Evolutionary conservation across 2,797 vertebrate genomes (phyloP), one percentile per base, ranked within the genome.

Genomic region (Lacerta viridis): DNA sequence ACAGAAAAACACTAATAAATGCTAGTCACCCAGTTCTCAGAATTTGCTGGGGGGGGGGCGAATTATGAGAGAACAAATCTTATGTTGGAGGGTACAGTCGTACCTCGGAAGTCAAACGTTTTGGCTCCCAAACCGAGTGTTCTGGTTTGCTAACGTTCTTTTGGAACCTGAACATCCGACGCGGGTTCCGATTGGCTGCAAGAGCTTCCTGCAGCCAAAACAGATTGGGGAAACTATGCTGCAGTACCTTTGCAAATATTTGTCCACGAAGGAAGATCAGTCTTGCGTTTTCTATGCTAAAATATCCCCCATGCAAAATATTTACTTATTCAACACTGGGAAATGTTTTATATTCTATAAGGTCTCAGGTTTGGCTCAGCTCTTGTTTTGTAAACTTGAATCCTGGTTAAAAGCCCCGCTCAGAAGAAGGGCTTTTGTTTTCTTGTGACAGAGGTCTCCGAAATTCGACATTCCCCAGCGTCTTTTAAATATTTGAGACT

Each of bases 401-500:
- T 46, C 43, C 23, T 68, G 33, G 55, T 68, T 76, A 33, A 90
- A 85, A 81, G 43, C 43, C 69, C 43, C 25, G 6, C 23, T 81
- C 25, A 6, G 20, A 84, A 84, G 43, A 78, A 13, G 8, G 23
- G 33, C n/a, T 74, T 33, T 74, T 74, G 72, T 77, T 71, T 78
- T 69, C 36, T 71, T 78, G 33, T 86, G 50, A 11, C 43, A 72
- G n/a, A 46, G 39, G 71, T 68, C 80, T 75, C 72, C 29, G 50
- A 50, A 33, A 68, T 85, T 85, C 75, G 20, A 61, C 64, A 76
- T 90, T 87, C 46, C 36, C 76, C 64, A 5, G 27, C 25, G 33
- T 39, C 83, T 75, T 59, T 87, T 85, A 87, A 90, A 76, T 87
- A 87, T 68, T 59, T 69, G 86, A 84, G 77, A 59, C 27, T 43